phyloP scores from a whole-genome alignment of 2,113 vertebrate species.

The Cairina moschata region DNA sequence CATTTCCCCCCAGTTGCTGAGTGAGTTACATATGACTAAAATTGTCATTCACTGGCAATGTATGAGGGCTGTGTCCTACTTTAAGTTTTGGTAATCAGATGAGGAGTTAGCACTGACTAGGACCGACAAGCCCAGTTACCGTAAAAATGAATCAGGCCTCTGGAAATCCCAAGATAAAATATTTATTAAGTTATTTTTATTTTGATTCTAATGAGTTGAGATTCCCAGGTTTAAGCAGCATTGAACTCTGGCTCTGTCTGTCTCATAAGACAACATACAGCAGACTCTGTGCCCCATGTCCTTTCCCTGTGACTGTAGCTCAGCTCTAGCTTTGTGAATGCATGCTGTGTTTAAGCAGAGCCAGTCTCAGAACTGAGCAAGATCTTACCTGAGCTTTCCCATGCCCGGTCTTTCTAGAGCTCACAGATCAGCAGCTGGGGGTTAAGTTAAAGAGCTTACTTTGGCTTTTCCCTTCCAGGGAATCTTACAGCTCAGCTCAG shows the following conservation, averaged over 20 bases:
- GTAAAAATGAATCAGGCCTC: background rate
- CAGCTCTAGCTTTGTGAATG: background rate
- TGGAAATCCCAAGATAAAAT: background rate
- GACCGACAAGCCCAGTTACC: background rate
- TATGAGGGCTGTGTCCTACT: background rate
- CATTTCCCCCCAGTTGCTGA: background rate
- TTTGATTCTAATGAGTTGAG: background rate
- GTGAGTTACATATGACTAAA: fast-evolving
- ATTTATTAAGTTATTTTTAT: background rate
- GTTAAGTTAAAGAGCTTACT: conserved; percentile 44
- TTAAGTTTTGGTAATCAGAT: background rate
- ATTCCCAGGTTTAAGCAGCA: background rate
- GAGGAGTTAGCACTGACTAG: background rate
- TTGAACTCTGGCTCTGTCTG: background rate
- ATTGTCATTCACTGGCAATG: background rate
- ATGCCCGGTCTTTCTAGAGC: background rate
- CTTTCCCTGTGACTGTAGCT: background rate
- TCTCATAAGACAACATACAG: background rate
- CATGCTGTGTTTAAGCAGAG: background rate
- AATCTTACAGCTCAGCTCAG: background rate
- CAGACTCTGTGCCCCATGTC: background rate
- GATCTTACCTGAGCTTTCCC: background rate
- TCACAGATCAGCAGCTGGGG: background rate
- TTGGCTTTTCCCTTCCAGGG: background rate
- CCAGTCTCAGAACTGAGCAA: background rate